phyloP scores from a whole-genome alignment of 2,797 vertebrate genomes.

The Xerus rutilus region DNA sequence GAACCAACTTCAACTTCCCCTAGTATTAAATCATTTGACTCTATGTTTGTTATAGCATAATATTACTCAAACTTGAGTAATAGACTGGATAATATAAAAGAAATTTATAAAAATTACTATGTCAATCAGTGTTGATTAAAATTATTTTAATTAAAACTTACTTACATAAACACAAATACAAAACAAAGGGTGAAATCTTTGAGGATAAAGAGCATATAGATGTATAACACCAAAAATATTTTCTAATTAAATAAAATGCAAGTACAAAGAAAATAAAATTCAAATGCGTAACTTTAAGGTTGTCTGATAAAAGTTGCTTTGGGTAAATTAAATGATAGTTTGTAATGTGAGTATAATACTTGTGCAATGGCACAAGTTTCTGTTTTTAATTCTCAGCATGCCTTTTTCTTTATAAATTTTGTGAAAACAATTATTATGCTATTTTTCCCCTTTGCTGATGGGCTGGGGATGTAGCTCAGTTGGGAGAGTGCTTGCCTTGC shows the following conservation, averaged over 20 bases:
- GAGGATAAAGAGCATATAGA: constrained; percentile 4
- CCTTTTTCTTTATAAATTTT: neutral
- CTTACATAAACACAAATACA: neutral
- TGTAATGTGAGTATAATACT: neutral
- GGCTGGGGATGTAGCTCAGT: too few relatives aligned
- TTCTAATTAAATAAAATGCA: constrained; percentile 37
- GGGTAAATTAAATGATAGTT: constrained; percentile 43
- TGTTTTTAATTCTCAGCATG: neutral
- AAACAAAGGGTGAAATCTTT: constrained; percentile 25
- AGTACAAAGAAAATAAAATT: constrained; percentile 17
- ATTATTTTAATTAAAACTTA: constrained; percentile 35
- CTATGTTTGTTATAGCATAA: neutral
- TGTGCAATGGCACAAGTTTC: neutral
- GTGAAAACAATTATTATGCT: neutral
- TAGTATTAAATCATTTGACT: neutral
- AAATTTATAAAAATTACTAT: neutral
- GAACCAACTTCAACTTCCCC: neutral
- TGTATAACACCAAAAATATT: neutral
- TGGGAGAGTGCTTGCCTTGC: too few relatives aligned
- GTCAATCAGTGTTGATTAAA: constrained; percentile 24
- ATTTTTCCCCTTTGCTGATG: neutral
- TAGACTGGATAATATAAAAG: neutral
- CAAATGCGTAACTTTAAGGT: neutral
- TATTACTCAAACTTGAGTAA: neutral
- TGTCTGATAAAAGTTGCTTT: neutral